These are phyloP conservation scores for Drosophila novamexicana DNA, from an alignment of 1,140 invertebrate species.

Conservation along the genomic window DNA sequence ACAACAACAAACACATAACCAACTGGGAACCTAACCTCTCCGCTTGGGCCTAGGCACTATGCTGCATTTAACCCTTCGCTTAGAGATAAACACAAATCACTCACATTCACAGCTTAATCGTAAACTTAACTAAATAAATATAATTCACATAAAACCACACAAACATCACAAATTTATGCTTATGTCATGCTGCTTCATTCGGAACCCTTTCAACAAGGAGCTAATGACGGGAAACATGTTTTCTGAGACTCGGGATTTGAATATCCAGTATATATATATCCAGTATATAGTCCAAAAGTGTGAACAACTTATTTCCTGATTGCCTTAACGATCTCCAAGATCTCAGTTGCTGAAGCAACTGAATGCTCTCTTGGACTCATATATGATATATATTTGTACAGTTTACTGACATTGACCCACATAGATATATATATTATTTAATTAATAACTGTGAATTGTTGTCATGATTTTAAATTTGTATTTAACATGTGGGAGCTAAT, in stretches of 20 bases:
- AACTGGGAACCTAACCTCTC: slow-evolving; percentile 31
- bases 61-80: slow-evolving; percentile 7
- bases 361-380: not conserved
- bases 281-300: not conserved
- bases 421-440: slow-evolving; percentile 9
- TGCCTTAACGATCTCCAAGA: not conserved
- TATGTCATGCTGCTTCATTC: not conserved
- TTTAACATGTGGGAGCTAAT: slow-evolving; percentile 6
- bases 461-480: slow-evolving; percentile 2
- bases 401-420: slow-evolving; percentile 13
- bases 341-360: not conserved
- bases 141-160: slow-evolving; percentile 5
- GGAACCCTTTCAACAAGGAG: not conserved
- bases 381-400: not conserved
- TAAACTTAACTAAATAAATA: slow-evolving; percentile 27
- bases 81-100: slow-evolving; percentile 6
- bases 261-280: too few relatives aligned
- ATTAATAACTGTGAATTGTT: slow-evolving; percentile 8
- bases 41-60: slow-evolving; percentile 8
- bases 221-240: not conserved
- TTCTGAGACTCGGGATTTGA: not conserved
- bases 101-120: slow-evolving; percentile 1
- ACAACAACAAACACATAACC: slow-evolving; percentile 10
- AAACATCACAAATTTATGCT: not conserved
- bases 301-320: not conserved